Conservation (phyloP, 1,140 invertebrate genomes). For the Pogonognathellus flavescens region DNA sequence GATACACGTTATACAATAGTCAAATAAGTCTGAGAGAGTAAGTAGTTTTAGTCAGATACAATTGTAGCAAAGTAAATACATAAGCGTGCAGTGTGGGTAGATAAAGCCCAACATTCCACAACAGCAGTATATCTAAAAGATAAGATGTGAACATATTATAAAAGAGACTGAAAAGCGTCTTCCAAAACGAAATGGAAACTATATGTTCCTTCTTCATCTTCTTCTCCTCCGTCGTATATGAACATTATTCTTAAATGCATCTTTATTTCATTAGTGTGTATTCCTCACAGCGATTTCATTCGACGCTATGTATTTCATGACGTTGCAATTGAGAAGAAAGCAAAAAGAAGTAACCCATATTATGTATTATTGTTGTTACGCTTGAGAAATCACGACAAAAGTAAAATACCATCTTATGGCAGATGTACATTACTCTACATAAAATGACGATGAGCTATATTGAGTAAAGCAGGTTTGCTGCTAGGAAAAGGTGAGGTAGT, state of each 20-base stretch:
- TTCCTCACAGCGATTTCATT: constrained; percentile 6
- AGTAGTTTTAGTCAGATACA: too few relatives aligned
- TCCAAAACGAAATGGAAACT: too few relatives aligned
- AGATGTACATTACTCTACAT: constrained; percentile 19
- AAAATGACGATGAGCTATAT: constrained; percentile 21
- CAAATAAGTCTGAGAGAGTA: too few relatives aligned
- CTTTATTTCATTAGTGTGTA: constrained; percentile 32
- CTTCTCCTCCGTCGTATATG: not conserved
- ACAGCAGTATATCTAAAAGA: too few relatives aligned
- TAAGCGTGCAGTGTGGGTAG: too few relatives aligned
- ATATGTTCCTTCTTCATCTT: not conserved
- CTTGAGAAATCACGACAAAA: constrained; percentile 37
- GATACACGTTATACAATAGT: too few relatives aligned
- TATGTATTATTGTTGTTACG: constrained; percentile 47
- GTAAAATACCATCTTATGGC: constrained; percentile 42
- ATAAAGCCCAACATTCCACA: too few relatives aligned
- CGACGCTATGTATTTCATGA: constrained; percentile 28
- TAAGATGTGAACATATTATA: too few relatives aligned
- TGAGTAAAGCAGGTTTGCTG: too few relatives aligned
- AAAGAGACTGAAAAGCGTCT: too few relatives aligned
- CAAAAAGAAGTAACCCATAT: constrained; percentile 44
- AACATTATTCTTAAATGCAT: not conserved
- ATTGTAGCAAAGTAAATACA: too few relatives aligned
- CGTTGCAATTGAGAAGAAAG: constrained; percentile 44
- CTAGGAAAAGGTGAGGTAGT: too few relatives aligned